These are phyloP conservation scores for Centropyge bicolor DNA, from an alignment of 2,797 vertebrate species.

Conservation along the genomic window DNA sequence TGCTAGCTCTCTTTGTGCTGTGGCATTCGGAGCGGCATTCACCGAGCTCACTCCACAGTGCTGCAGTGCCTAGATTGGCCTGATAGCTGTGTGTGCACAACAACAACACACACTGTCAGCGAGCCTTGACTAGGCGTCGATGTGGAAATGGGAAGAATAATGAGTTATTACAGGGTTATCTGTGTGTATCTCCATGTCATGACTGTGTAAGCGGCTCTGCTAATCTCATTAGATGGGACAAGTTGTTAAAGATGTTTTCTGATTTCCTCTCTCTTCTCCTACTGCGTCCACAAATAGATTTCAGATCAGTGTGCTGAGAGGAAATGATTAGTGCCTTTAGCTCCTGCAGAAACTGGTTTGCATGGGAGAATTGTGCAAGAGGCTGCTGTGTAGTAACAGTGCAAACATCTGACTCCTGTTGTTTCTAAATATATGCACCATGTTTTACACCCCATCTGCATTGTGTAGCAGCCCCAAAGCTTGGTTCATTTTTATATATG, in stretches of 20 bases:
- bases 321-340: slow-evolving; percentile 75
- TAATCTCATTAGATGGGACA: slow-evolving; percentile 88
- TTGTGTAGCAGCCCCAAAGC: slow-evolving; percentile 51
- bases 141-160: slow-evolving; percentile 81
- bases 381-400: slow-evolving; percentile 51
- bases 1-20: slow-evolving; percentile 62
- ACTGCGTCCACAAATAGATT: slow-evolving; percentile 83
- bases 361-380: slow-evolving; percentile 41
- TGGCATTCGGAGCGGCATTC: slow-evolving; percentile 60
- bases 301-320: slow-evolving; percentile 74
- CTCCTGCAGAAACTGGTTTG: slow-evolving; percentile 61
- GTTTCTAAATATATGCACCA: slow-evolving; percentile 73
- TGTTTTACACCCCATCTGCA: slow-evolving; percentile 59
- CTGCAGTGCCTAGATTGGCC: slow-evolving; percentile 65
- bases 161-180: slow-evolving; percentile 85
- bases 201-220: slow-evolving; percentile 80
- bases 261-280: slow-evolving; percentile 75
- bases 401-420: slow-evolving; percentile 66
- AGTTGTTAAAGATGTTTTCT: slow-evolving; percentile 85
- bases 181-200: slow-evolving; percentile 83
- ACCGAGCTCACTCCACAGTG: slow-evolving; percentile 48
- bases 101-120: slow-evolving; percentile 67
- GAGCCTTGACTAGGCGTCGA: slow-evolving; percentile 67
- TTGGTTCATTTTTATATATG: slow-evolving; percentile 55
- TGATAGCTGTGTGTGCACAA: slow-evolving; percentile 68